These are phyloP conservation scores for human DNA, from an alignment of 2,113 vertebrate genomes.

Conservation along the genomic window DNA sequence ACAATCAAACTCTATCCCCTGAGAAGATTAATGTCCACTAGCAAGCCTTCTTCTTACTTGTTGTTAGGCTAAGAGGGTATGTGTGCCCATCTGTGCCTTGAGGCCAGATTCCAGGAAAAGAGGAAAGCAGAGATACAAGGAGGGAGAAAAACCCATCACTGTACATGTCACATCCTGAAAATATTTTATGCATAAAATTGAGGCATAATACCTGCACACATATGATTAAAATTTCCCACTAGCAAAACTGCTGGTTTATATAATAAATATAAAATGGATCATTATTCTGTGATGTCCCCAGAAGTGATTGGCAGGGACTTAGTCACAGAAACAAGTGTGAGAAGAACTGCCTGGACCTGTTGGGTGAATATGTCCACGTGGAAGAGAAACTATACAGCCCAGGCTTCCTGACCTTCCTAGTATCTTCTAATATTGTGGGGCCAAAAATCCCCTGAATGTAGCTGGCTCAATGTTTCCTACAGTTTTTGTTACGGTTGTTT, in stretches of 20 bases:
- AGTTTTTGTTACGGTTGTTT: background rate
- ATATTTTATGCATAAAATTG: background rate
- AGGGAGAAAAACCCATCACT: background rate
- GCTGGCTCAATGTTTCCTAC: background rate
- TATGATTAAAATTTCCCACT: background rate
- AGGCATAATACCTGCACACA: background rate
- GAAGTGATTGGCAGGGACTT: background rate
- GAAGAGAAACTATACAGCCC: rapidly evolving
- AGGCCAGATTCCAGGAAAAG: background rate
- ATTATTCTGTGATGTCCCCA: background rate
- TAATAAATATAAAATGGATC: background rate
- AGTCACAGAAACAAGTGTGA: background rate
- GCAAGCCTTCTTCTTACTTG: background rate
- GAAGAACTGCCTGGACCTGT: background rate
- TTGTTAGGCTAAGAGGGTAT: too few species aligned
- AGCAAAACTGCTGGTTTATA: background rate
- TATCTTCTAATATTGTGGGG: background rate
- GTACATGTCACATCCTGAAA: background rate
- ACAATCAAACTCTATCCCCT: background rate
- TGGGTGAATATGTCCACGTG: too few species aligned
- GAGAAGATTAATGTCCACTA: background rate
- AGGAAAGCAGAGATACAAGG: background rate
- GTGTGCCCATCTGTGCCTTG: background rate
- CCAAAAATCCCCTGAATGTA: background rate
- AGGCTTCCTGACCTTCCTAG: background rate